Conservation (phyloP, 2,797 vertebrate species). For the Myotis pilosus region DNA sequence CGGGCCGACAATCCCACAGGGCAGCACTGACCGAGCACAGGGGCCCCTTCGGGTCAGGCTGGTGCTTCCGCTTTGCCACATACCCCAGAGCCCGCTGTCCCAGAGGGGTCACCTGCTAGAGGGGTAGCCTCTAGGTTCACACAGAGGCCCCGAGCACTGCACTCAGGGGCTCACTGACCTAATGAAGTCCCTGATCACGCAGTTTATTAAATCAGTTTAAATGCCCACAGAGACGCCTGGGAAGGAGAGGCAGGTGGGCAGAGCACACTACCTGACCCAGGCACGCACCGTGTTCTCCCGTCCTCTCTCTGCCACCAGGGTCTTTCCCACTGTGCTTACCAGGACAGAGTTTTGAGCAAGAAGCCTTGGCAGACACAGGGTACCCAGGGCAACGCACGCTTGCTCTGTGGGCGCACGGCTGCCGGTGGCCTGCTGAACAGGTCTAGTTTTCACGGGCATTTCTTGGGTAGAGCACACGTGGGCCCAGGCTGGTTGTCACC, state of each 20-base stretch:
- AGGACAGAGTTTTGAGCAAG: neutral
- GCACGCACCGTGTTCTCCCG: neutral
- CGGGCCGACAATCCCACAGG: fast-evolving
- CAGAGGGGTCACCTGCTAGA: neutral
- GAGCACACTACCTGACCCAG: neutral
- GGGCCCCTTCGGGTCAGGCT: fast-evolving
- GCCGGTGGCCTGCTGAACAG: neutral
- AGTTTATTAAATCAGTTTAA: neutral
- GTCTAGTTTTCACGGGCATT: neutral
- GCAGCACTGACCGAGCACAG: too few relatives aligned
- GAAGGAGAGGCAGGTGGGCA: neutral
- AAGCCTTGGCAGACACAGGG: too few relatives aligned
- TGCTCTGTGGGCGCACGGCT: fast-evolving
- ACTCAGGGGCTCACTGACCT: neutral
- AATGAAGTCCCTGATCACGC: neutral
- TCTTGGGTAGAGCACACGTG: neutral
- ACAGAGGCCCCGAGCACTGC: too few relatives aligned
- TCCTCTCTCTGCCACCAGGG: neutral
- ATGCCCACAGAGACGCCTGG: neutral
- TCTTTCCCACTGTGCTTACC: neutral
- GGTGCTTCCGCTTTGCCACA: neutral
- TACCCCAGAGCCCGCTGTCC: neutral
- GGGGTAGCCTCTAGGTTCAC: neutral
- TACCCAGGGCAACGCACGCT: neutral
- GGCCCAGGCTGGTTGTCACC: neutral